phyloP scores from a whole-genome alignment of 2,888 invertebrate genomes.

The Heliconius sara region DNA sequence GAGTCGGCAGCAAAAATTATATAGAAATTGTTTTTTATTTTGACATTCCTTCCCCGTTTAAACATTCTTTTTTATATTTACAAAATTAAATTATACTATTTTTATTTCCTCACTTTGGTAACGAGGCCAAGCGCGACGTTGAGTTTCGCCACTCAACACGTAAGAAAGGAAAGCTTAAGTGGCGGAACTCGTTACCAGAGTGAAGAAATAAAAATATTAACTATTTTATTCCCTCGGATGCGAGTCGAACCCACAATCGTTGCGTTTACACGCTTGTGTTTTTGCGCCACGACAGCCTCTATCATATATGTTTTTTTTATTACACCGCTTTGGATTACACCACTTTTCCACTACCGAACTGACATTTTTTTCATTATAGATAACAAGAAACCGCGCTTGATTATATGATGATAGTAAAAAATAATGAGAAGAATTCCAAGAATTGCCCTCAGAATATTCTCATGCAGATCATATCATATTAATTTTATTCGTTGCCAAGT shows the following conservation, averaged over 20 bases:
- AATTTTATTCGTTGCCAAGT: conserved; percentile 28
- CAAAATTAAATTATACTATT: too few relatives aligned
- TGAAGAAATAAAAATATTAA: neutral
- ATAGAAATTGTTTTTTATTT: neutral
- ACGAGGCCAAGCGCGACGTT: too few relatives aligned
- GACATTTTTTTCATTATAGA: conserved; percentile 5
- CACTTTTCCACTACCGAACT: neutral
- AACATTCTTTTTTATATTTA: too few relatives aligned
- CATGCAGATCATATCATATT: conserved; percentile 22
- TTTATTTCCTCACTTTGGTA: too few relatives aligned
- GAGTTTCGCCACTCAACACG: too few relatives aligned
- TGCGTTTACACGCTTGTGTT: too few relatives aligned
- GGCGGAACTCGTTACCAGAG: too few relatives aligned
- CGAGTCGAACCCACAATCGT: too few relatives aligned
- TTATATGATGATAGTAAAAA: conserved; percentile 16
- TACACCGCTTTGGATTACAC: neutral
- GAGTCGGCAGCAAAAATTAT: neutral
- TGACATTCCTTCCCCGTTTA: too few relatives aligned
- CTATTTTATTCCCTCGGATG: too few relatives aligned
- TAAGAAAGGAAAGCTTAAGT: too few relatives aligned
- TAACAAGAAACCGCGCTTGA: conserved; percentile 20
- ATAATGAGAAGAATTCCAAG: conserved; percentile 2
- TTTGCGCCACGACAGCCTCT: too few relatives aligned
- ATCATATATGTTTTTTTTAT: neutral
- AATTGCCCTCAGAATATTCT: neutral